phyloP scores from a whole-genome alignment of 2,888 invertebrate species.

The Coleophora flavipennella region DNA sequence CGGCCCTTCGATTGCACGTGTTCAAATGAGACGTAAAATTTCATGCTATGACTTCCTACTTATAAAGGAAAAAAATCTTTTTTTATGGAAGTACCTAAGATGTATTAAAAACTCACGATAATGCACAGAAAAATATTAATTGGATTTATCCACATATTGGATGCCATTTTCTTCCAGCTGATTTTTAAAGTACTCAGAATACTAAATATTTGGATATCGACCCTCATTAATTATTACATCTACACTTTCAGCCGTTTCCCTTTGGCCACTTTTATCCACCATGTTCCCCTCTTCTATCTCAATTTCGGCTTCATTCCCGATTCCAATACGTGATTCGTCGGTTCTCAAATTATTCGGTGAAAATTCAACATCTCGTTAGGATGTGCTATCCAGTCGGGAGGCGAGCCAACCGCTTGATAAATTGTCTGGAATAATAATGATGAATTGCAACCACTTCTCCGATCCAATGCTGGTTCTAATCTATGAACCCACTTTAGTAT shows the following conservation, averaged over 20 bases:
- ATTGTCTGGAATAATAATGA: conserved; percentile 74
- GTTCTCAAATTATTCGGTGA: conserved; percentile 72
- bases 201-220: background rate
- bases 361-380: conserved; percentile 74
- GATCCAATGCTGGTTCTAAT: conserved; percentile 58
- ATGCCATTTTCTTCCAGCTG: too few relatives aligned
- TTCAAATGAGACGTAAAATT: conserved; percentile 32
- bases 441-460: conserved; percentile 69
- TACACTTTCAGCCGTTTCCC: conserved; percentile 11
- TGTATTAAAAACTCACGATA: too few relatives aligned
- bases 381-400: conserved; percentile 65
- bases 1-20: conserved; percentile 43
- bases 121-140: too few relatives aligned
- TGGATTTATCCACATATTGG: too few relatives aligned
- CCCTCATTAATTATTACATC: conserved; percentile 2
- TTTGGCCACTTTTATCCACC: conserved; percentile 27
- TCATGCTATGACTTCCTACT: conserved; percentile 17
- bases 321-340: conserved; percentile 73
- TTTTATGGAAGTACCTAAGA: too few relatives aligned
- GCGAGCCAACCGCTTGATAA: conserved; percentile 72
- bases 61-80: background rate
- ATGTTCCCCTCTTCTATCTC: conserved; percentile 68
- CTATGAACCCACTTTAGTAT: conserved; percentile 44
- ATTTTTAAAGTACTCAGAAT: too few relatives aligned
- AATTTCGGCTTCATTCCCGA: conserved; percentile 66